A percentile compares a stretch with the other conserved stretches of the same genome.
These are phyloP conservation scores for Spinus olivaceus DNA, from an alignment of 2,797 vertebrate species.

Conservation along the genomic window DNA sequence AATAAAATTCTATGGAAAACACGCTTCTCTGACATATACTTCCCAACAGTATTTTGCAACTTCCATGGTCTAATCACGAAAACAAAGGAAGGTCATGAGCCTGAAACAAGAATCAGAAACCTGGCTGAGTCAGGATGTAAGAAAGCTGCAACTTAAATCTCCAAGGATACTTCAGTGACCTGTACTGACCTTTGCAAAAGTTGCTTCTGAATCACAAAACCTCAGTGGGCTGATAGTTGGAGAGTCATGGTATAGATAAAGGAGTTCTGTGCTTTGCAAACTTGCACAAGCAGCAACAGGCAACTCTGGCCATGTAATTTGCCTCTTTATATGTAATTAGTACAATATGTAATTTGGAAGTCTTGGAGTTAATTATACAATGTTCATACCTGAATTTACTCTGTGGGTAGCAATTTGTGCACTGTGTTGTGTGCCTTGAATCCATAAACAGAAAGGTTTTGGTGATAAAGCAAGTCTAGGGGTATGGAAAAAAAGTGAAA, in stretches of 20 bases:
- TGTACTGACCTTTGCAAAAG: background rate
- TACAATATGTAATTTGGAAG: background rate
- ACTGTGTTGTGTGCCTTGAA: background rate
- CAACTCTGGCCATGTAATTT: background rate
- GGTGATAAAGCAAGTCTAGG: background rate
- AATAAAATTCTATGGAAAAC: background rate
- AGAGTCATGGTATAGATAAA: background rate
- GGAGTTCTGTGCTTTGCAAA: background rate
- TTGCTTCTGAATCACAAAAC: slow-evolving; percentile 7
- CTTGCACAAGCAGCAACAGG: background rate
- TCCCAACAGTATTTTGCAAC: background rate
- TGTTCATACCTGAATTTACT: background rate
- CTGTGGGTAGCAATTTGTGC: background rate
- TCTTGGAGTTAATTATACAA: background rate
- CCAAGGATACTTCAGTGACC: background rate
- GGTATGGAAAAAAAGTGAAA: background rate
- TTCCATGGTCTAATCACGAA: background rate
- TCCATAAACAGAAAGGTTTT: background rate
- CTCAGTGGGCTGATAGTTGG: background rate
- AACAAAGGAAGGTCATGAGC: background rate
- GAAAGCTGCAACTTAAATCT: background rate
- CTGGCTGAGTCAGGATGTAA: background rate
- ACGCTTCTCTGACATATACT: background rate
- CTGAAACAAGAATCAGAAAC: slow-evolving; percentile 7
- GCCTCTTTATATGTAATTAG: slow-evolving; percentile 1